Conservation (phyloP, 1,140 invertebrate species). For the Watersipora subatra region DNA sequence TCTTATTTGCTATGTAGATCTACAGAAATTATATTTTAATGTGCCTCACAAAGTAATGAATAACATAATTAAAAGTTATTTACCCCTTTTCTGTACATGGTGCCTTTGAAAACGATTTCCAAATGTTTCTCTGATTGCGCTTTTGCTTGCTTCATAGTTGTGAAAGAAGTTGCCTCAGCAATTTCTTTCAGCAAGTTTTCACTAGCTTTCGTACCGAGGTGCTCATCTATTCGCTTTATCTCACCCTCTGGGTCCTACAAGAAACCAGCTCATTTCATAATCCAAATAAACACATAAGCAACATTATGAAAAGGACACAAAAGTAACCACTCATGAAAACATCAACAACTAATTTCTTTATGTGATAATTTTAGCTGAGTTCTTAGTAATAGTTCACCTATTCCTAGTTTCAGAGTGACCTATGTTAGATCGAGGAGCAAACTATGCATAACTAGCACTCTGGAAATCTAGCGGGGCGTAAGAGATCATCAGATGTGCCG, state of each 20-base stretch:
- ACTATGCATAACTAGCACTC: too few species aligned
- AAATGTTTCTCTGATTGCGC: background rate
- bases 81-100: background rate
- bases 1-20: too few species aligned
- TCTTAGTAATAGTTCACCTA: too few species aligned
- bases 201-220: conserved; percentile 8
- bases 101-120: background rate
- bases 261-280: background rate
- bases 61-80: too few species aligned
- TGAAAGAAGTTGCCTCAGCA: conserved; percentile 8
- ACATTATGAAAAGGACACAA: too few species aligned
- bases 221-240: conserved; percentile 11
- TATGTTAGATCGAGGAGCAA: too few species aligned
- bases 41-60: too few species aligned
- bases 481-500: too few species aligned
- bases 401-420: too few species aligned
- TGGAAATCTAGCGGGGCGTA: too few species aligned
- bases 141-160: conserved; percentile 8
- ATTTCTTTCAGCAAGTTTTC: conserved; percentile 12
- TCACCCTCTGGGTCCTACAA: conserved; percentile 10
- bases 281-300: background rate
- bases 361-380: background rate
- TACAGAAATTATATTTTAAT: too few species aligned
- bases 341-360: background rate
- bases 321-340: too few species aligned